Percentiles rank a stretch among this genome's conserved stretches.
Evolutionary conservation across 2,113 vertebrate species (phyloP).

Genomic region (Mus musculus): DNA sequence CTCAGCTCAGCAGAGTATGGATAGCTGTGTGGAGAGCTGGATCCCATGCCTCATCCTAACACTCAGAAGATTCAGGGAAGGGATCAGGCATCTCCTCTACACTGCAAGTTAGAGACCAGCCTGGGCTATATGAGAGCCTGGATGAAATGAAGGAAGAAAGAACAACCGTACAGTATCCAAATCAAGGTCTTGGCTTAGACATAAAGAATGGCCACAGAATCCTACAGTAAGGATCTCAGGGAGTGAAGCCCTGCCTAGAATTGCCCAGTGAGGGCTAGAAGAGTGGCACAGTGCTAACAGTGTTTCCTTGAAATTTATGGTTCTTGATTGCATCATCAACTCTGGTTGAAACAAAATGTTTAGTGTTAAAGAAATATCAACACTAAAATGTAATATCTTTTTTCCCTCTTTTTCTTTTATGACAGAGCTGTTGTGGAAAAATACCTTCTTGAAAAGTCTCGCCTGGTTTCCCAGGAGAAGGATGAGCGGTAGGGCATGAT

Average conservation of each 20-base stretch:
- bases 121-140: neutral
- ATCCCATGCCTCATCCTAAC: neutral
- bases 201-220: neutral
- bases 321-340: neutral
- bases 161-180: neutral
- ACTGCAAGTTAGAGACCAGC: neutral
- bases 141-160: neutral
- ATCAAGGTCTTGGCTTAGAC: neutral
- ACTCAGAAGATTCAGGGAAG: neutral
- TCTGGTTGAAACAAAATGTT: neutral
- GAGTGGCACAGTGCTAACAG: neutral
- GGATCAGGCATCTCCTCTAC: neutral
- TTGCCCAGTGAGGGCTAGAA: neutral
- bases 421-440: slow-evolving; percentile 97
- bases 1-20: neutral
- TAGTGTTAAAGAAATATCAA: neutral
- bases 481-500: slow-evolving; percentile 93
- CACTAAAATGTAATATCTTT: neutral
- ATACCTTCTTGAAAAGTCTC: slow-evolving; percentile 98
- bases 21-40: neutral
- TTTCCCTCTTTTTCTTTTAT: neutral
- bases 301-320: neutral
- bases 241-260: neutral
- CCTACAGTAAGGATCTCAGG: neutral
- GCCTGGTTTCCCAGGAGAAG: slow-evolving; percentile 97